Evolutionary conservation across 2,113 vertebrate species (phyloP).

Genomic region (Turnix velox): DNA sequence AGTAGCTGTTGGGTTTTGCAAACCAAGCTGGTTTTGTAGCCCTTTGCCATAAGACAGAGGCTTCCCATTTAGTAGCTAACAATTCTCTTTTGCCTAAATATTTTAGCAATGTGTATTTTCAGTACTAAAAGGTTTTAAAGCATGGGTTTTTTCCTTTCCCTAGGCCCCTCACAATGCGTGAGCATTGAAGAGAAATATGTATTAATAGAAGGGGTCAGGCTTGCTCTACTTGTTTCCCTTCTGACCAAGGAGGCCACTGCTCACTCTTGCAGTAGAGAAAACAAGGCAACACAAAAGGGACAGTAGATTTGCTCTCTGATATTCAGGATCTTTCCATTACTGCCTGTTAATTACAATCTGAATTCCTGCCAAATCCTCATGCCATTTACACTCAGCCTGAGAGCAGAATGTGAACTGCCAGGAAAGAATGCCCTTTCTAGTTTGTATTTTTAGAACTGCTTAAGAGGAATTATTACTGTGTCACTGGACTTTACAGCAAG

Average conservation of each 20-base stretch:
- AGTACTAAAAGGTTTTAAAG: neutral
- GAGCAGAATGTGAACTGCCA: constrained; percentile 31
- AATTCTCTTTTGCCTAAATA: neutral
- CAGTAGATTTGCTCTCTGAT: neutral
- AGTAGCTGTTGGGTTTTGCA: neutral
- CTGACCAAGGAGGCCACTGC: neutral
- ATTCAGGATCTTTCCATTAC: neutral
- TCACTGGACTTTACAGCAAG: constrained; percentile 10
- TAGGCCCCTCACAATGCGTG: neutral
- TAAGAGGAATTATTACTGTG: constrained; percentile 20
- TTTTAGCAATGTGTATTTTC: neutral
- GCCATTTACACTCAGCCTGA: constrained; percentile 10
- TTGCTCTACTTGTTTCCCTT: neutral
- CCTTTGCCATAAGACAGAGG: neutral
- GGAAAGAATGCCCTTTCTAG: constrained; percentile 18
- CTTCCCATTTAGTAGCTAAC: neutral
- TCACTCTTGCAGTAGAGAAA: neutral
- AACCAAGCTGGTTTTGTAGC: neutral
- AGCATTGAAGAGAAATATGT: neutral
- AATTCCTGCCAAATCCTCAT: neutral
- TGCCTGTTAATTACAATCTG: constrained; percentile 41
- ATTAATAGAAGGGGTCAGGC: neutral
- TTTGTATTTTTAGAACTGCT: constrained; percentile 48
- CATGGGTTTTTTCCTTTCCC: neutral
- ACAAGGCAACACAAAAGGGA: neutral